Base-by-base conservation (phyloP, 2,888 invertebrate species). In the Caenorhabditis wallacei region DNA sequence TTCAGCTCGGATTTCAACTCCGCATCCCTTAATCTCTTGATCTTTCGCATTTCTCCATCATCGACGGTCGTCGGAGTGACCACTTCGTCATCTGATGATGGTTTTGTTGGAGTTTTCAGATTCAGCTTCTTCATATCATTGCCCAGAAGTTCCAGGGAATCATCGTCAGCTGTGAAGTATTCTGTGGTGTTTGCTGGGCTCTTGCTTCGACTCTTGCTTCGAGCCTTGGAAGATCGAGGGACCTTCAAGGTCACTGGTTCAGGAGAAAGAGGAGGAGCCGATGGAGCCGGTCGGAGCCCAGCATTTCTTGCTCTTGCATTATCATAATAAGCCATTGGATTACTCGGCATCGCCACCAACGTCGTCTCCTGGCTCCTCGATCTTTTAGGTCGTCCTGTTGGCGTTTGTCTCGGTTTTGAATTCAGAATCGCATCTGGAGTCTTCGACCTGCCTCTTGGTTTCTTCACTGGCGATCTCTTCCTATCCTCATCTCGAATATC, bases 1-100 rank as follows among this genome's bases (percentile, higher is more conserved):
- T 68, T 80, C 35, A 89, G 80, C 48, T 88, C 87, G 16, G 43
- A 37, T 18, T 68, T 68, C 40, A 86, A 54, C 56, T 88, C 84
- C 0, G 43, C 69, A 2, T 85, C 84, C 10, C 76, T 78, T 26
- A 87, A 48, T 20, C 84, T 37, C 40, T 43, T n/a, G 35, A 87
- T 79, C 53, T 72, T 72, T 20, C 84, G 56, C 40, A 82, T 37
- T 20, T 85, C 84, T 37, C 81, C 74, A 51, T 85, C 82, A 46
- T 87, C 84, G 7, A 85, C 82, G 22, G 57, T 61, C 0, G 84
- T 69, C 8, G 85, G 82, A 13, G 84, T 84, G 5, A 51, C 30
- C 11, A 63, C 56, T 59, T 71, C 43, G 10, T 11, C 13, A 22
- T 26, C 18, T 2, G 57, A 51, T 1, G 71, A 53, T 16, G 69